These are phyloP conservation scores for Chaunax sp. DNA, from an alignment of 2,797 vertebrate species.

Conservation along the genomic window DNA sequence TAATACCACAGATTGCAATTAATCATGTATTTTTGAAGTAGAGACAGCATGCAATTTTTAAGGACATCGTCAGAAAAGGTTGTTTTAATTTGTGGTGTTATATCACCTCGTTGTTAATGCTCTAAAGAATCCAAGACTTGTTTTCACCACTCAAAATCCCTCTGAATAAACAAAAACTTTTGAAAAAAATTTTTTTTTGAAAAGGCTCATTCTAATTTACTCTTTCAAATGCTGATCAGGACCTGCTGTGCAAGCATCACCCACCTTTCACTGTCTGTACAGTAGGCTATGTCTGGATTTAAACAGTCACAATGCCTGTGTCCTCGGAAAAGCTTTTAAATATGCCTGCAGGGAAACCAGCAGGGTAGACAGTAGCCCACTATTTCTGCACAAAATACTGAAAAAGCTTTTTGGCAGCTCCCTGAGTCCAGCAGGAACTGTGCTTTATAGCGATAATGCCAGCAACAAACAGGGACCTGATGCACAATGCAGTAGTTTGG, in stretches of 20 bases:
- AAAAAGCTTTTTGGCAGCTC: slow-evolving; percentile 57
- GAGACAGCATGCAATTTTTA: too few relatives aligned
- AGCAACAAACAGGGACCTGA: slow-evolving; percentile 36
- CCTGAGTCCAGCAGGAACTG: slow-evolving; percentile 24
- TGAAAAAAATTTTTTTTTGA: too few relatives aligned
- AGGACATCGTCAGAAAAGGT: neutral
- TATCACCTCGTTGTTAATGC: neutral
- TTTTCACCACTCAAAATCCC: slow-evolving; percentile 5
- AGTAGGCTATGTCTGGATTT: slow-evolving; percentile 27
- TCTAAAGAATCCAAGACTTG: neutral
- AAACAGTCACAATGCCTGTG: slow-evolving; percentile 17
- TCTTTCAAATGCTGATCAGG: slow-evolving; percentile 17
- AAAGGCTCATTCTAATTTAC: slow-evolving; percentile 9
- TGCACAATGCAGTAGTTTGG: neutral
- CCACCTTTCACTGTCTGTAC: slow-evolving; percentile 19
- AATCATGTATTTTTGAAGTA: neutral
- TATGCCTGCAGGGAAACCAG: slow-evolving; percentile 52
- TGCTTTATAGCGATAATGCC: slow-evolving; percentile 29
- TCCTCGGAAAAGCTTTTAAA: slow-evolving; percentile 41
- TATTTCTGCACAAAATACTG: slow-evolving; percentile 46
- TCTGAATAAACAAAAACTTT: slow-evolving; percentile 6
- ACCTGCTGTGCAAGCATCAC: slow-evolving; percentile 14
- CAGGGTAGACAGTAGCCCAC: slow-evolving; percentile 35
- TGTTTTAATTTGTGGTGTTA: neutral
- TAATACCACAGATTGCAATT: neutral